Evolutionary conservation across 2,113 vertebrate genomes (phyloP).

Genomic region (Phylloscopus trochiloides): DNA sequence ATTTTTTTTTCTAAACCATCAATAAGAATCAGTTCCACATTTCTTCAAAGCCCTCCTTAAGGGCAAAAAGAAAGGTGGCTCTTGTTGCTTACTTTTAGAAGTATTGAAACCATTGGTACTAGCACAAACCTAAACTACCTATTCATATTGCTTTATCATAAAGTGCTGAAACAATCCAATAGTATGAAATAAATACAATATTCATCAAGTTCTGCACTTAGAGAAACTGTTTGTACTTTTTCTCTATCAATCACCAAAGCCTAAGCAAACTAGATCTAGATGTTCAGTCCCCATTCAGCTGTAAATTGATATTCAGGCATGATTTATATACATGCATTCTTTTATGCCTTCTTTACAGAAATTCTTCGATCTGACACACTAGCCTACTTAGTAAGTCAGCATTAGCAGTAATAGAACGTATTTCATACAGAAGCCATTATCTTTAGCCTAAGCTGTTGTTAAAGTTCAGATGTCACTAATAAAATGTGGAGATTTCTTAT

Average conservation of each 20-base stretch:
- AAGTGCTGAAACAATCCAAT: neutral
- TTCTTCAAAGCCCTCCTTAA: neutral
- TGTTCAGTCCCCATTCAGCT: neutral
- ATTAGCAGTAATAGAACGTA: neutral
- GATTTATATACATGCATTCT: neutral
- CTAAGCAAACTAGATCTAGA: neutral
- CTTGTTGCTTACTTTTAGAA: neutral
- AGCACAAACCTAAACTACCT: neutral
- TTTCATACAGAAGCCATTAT: slow-evolving; percentile 7
- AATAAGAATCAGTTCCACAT: neutral
- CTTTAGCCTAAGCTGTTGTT: slow-evolving; percentile 18
- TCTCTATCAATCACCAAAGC: neutral
- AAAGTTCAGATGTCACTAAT: slow-evolving; percentile 63
- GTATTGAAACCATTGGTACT: neutral
- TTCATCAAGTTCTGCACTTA: neutral
- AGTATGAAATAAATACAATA: neutral
- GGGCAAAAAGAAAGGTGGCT: neutral
- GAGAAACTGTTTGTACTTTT: neutral
- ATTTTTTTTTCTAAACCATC: neutral
- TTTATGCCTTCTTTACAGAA: neutral
- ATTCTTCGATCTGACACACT: neutral
- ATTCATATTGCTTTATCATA: neutral
- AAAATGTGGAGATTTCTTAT: slow-evolving; percentile 32
- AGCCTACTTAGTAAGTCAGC: neutral
- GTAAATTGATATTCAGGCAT: neutral